A percentile compares a stretch with the other conserved stretches of the same genome.
These are phyloP conservation scores for Cavia porcellus DNA, from an alignment of 2,113 vertebrate species.

Conservation along the genomic window DNA sequence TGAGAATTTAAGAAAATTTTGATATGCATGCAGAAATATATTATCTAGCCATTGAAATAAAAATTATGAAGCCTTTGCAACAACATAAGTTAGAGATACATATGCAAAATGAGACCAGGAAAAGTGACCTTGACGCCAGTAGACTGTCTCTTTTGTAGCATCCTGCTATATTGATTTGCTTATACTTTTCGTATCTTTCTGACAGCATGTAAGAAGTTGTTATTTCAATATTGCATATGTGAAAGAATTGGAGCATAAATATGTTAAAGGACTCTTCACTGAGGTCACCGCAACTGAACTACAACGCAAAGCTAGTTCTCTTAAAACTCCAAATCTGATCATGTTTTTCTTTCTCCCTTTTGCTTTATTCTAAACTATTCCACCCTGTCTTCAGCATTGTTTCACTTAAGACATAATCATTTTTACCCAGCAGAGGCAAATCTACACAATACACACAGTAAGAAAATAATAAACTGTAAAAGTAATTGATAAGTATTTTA, in stretches of 20 bases:
- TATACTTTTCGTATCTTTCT: not conserved
- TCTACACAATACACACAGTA: constrained; percentile 33
- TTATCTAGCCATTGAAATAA: not conserved
- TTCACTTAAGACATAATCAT: constrained; percentile 57
- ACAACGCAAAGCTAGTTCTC: constrained; percentile 20
- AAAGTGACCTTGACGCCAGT: not conserved
- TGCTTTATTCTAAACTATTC: not conserved
- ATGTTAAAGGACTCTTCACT: not conserved
- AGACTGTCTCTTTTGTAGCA: not conserved
- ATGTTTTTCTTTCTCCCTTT: not conserved
- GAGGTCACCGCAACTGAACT: not conserved
- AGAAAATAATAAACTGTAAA: constrained; percentile 33
- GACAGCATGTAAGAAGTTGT: not conserved
- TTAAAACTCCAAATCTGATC: not conserved
- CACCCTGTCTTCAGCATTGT: not conserved
- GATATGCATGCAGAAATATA: not conserved
- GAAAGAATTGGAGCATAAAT: not conserved
- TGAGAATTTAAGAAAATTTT: constrained; percentile 39
- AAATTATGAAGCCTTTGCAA: constrained; percentile 3
- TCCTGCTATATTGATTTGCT: not conserved
- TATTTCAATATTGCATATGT: constrained; percentile 35
- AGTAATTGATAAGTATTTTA: constrained; percentile 57
- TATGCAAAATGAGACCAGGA: constrained; percentile 8
- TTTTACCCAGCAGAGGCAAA: constrained; percentile 57
- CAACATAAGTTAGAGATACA: not conserved